Evolutionary conservation across 53 echinoderm and acorn worm species (phyloP).

Genomic region (Echinometra lucunter): DNA sequence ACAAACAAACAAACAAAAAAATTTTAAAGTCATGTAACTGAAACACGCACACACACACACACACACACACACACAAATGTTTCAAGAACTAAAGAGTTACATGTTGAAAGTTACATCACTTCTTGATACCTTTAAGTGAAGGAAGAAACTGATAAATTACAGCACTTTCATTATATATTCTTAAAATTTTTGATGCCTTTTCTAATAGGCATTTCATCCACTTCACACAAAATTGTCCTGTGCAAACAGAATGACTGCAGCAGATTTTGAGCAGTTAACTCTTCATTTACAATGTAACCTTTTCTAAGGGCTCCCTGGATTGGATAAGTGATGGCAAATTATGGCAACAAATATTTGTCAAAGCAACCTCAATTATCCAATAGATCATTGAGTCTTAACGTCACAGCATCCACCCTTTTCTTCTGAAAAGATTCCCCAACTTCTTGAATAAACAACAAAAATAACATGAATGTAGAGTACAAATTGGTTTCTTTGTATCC

Average conservation of each 20-base stretch:
- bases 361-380: background rate
- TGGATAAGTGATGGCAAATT: background rate
- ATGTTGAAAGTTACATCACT: too few species aligned
- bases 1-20: too few species aligned
- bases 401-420: background rate
- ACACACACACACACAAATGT: too few species aligned
- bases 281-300: background rate
- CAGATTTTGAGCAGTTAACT: background rate
- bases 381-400: background rate
- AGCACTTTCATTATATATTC: background rate
- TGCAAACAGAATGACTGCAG: background rate
- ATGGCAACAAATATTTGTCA: background rate
- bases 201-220: background rate
- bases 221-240: background rate
- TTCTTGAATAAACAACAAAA: background rate
- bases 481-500: slow-evolving; percentile 5
- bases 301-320: background rate
- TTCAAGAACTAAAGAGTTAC: too few species aligned
- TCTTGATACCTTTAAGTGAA: too few species aligned
- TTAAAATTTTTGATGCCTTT: background rate
- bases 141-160: background rate
- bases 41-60: too few species aligned
- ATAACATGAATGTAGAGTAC: background rate
- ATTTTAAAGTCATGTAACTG: too few species aligned
- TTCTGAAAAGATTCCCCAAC: background rate